Base-by-base conservation (phyloP, 2,888 invertebrate species). In the Oscheius onirici region DNA sequence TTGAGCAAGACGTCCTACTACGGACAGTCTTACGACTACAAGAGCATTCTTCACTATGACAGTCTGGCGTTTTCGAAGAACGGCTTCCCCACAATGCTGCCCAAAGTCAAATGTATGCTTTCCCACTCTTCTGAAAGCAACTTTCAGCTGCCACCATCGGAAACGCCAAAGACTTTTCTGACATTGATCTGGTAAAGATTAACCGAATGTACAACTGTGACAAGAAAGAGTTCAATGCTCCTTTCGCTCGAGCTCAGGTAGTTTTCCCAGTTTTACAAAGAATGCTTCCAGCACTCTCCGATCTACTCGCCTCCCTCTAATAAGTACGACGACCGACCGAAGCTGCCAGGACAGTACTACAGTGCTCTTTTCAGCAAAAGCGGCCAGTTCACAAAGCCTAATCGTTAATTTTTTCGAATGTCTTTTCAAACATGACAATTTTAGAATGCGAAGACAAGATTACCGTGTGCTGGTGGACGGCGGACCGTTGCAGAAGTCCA, bases 191-290 rank as follows among this genome's bases (percentile, higher is more conserved):
- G 44, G 82, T 84, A 1, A 87, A 87, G 72, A 87, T 87, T 71
- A 88, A 88, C 73, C 71, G 86, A 66, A 87, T 88, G 87, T 87
- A 87, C 78, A 83, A 83, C 28, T 87, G 87, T 72, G 81, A 78
- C 6, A 43, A 58, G 44, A 75, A 78, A 41, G 74, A 73, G 15
- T 55, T 80, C 24, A 75, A 72, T 41, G 80, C 78, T 28, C 78
- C 83, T n/a, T 76, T 80, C 34, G 78, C 80, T n/a, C 54, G 78
- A 66, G 77, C 82, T 6, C 74, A 77, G 74, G 79, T 63, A 34
- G 5, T 34, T 58, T 34, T n/a, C 43, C n/a, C 17, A 3, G 15
- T 34, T 3, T n/a, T 17, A 5, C 8, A 41, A 6, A 41, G n/a
- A n/a, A 22, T 28, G 8, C 15, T 75, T 75, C 43, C 73, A 78